Percentiles rank a stretch among this genome's conserved stretches.
These are phyloP conservation scores for Nemotelus nigrinus DNA, from an alignment of 2,888 invertebrate genomes.

Conservation along the genomic window DNA sequence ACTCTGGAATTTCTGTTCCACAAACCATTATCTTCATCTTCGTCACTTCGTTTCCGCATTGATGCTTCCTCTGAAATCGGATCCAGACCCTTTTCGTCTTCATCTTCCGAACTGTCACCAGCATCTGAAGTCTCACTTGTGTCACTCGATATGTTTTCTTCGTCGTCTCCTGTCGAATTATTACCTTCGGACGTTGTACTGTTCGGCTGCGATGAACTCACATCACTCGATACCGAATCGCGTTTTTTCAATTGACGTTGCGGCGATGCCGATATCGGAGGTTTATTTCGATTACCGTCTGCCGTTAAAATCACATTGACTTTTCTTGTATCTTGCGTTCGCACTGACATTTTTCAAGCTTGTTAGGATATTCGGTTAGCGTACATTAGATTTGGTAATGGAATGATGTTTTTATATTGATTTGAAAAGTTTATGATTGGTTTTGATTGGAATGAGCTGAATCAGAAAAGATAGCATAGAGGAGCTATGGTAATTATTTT, in stretches of 20 bases:
- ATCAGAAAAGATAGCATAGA: no score
- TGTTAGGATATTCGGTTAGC: no score
- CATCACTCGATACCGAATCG: constrained; percentile 49
- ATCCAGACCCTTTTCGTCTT: constrained; percentile 45
- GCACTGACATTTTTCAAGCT: background rate
- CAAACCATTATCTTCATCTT: constrained; percentile 49
- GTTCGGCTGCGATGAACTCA: constrained; percentile 51
- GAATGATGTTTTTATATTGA: no score
- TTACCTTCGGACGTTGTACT: constrained; percentile 49
- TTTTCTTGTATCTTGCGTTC: constrained; percentile 39
- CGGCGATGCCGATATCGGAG: constrained; percentile 48
- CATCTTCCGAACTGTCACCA: constrained; percentile 26
- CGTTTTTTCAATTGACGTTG: constrained; percentile 46
- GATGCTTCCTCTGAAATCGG: constrained; percentile 51
- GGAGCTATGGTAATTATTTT: no score
- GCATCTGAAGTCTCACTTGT: constrained; percentile 27
- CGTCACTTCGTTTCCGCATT: constrained; percentile 40
- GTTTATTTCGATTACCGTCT: constrained; percentile 51
- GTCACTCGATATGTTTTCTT: constrained; percentile 28
- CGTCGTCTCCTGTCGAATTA: constrained; percentile 45
- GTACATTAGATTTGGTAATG: no score
- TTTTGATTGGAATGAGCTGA: no score
- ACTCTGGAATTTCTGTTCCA: no score
- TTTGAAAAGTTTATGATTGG: no score
- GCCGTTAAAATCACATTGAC: constrained; percentile 45